A percentile compares a stretch with the other conserved stretches of the same genome.
phyloP scores from a whole-genome alignment of 2,797 vertebrate genomes.

The Sebastes diploproa region DNA sequence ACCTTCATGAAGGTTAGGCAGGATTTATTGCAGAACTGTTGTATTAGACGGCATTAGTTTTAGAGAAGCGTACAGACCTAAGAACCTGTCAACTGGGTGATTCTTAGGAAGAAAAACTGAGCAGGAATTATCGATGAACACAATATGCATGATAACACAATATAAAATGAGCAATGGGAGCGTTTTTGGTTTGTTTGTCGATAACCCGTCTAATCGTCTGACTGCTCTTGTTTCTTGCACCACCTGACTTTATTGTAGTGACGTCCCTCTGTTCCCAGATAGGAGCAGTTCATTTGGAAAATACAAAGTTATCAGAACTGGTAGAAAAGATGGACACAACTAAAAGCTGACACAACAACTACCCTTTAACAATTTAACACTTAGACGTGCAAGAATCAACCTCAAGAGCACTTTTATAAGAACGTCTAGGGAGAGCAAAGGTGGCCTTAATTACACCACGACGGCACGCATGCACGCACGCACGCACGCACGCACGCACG shows the following conservation, averaged over 20 bases:
- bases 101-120: neutral
- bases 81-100: neutral
- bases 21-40: neutral
- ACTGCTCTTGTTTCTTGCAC: neutral
- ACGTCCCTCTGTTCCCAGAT: neutral
- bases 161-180: neutral
- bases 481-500: neutral
- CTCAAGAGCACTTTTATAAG: neutral
- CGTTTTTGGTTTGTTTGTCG: neutral
- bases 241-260: neutral
- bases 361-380: neutral
- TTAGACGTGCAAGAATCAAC: neutral
- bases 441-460: neutral
- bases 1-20: neutral
- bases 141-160: neutral
- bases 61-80: neutral
- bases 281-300: neutral
- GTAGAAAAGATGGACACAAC: neutral
- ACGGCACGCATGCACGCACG: neutral
- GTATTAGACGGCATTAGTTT: neutral
- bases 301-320: neutral
- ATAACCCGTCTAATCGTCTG: neutral
- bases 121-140: neutral
- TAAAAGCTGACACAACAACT: neutral
- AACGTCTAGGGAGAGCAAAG: neutral